Base-by-base conservation (phyloP, 2,888 invertebrate species). In the Furcula furcula region DNA sequence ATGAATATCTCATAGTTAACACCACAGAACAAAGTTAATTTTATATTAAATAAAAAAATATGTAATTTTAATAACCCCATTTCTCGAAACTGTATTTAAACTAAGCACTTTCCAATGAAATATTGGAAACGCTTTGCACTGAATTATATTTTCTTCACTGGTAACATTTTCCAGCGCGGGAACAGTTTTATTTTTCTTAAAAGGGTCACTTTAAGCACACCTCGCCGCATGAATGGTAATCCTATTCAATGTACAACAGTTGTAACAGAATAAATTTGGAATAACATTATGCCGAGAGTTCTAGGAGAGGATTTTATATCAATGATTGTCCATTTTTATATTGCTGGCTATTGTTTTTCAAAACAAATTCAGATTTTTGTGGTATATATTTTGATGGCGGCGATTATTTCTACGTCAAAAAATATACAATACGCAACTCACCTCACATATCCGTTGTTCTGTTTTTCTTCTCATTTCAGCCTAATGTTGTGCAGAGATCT, bases 201-300 rank as follows among this genome's bases (percentile, higher is more conserved):
- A 48, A 49, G 44, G 59, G 67, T 66, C 63, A 64, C 45, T 64
- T 59, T 54, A 56, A 55, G 56, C 49, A 55, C 60, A 49, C 51
- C 61, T 58, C 33, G 40, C 31, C 37, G 40, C 53, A 61, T 52
- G 47, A 64, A 76, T 75, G 72, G 56, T 71, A 70, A 77, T 75
- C 53, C 52, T 65, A 77, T 79, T 77, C 76, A 70, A 70, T 63
- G 49, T 35, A 64, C 58, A 55, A 57, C 60, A 60, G 50, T 54
- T 47, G 54, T 51, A 62, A 61, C 65, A 47, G 77, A 76, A 79
- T 77, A 77, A 65, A 72, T 71, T 69, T 64, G 44, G 69, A 71
- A 76, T 75, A 71, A 65, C 68, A 75, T 79, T 76, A 77, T 68
- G 55, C 69, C 39, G 54, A 74, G 69, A 65, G 68, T 70, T 69